Conservation (phyloP, 2,113 vertebrate genomes). For the Hippotragus niger region DNA sequence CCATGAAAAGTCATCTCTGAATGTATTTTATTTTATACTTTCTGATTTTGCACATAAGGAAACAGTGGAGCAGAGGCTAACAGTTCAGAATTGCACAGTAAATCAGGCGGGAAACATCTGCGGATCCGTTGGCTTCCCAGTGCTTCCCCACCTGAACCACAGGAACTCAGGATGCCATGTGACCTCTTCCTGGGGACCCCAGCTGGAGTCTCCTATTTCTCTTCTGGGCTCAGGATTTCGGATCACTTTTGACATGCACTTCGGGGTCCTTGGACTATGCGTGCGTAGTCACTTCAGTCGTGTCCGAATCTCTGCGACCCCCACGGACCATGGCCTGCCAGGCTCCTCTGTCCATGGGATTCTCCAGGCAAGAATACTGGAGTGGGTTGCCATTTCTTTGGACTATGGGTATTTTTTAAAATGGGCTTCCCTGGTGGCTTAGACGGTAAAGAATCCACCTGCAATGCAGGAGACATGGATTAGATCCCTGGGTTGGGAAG, state of each 20-base stretch:
- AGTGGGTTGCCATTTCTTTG: neutral
- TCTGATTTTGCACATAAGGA: neutral
- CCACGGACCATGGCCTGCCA: neutral
- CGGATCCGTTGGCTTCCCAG: accelerated
- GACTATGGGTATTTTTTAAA: neutral
- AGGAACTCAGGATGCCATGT: neutral
- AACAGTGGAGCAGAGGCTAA: neutral
- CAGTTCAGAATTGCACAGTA: neutral
- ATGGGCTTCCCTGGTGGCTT: neutral
- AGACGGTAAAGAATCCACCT: neutral
- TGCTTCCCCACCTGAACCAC: neutral
- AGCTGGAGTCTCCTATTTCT: neutral
- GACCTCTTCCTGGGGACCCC: neutral
- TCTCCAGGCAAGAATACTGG: neutral
- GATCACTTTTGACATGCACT: neutral
- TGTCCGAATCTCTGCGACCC: neutral
- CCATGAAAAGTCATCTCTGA: neutral
- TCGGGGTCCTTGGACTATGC: neutral
- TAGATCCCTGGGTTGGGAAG: neutral
- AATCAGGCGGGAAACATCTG: neutral
- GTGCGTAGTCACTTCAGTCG: accelerated
- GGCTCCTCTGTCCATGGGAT: neutral
- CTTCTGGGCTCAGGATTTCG: neutral
- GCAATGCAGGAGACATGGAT: neutral
- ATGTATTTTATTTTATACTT: neutral